Conservation (phyloP, 2,113 vertebrate genomes). For the zebrafish (Danio rerio) region DNA sequence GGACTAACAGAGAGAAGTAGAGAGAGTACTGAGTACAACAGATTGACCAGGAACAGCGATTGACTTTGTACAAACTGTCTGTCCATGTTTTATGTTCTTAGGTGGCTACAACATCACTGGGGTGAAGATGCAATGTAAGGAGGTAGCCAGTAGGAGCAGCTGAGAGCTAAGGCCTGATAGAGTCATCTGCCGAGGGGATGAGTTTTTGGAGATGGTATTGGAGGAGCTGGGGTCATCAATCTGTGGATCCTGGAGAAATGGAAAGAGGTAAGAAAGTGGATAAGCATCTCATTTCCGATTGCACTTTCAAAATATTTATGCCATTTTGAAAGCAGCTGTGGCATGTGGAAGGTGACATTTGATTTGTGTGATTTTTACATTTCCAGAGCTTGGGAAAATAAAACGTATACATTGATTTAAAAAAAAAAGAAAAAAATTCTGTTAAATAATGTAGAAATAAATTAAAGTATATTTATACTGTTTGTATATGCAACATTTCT, state of each 20-base stretch:
- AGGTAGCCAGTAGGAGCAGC: slow-evolving; percentile 70
- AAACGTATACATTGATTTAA: too few species aligned
- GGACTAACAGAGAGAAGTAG: slow-evolving; percentile 59
- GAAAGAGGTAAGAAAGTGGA: neutral
- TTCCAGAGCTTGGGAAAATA: too few species aligned
- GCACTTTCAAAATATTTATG: too few species aligned
- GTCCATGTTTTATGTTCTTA: slow-evolving; percentile 61
- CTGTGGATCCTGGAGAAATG: slow-evolving; percentile 68
- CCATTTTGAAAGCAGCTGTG: too few species aligned
- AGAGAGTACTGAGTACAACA: slow-evolving; percentile 68
- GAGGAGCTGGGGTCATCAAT: slow-evolving; percentile 70
- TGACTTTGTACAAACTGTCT: slow-evolving; percentile 73
- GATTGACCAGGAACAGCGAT: slow-evolving; percentile 68
- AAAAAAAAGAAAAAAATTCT: too few species aligned
- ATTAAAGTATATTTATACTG: too few species aligned
- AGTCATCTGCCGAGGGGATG: slow-evolving; percentile 43
- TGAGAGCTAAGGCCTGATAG: slow-evolving; percentile 47
- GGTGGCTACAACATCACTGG: slow-evolving; percentile 65
- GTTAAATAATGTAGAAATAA: too few species aligned
- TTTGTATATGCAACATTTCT: too few species aligned
- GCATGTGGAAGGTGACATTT: too few species aligned
- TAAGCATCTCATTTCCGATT: neutral
- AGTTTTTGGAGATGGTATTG: slow-evolving; percentile 69
- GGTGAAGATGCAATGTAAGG: slow-evolving; percentile 61
- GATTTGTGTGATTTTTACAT: too few species aligned